Evolutionary conservation across 1,140 invertebrate species (phyloP).

Genomic region (Notospermus geniculatus): DNA sequence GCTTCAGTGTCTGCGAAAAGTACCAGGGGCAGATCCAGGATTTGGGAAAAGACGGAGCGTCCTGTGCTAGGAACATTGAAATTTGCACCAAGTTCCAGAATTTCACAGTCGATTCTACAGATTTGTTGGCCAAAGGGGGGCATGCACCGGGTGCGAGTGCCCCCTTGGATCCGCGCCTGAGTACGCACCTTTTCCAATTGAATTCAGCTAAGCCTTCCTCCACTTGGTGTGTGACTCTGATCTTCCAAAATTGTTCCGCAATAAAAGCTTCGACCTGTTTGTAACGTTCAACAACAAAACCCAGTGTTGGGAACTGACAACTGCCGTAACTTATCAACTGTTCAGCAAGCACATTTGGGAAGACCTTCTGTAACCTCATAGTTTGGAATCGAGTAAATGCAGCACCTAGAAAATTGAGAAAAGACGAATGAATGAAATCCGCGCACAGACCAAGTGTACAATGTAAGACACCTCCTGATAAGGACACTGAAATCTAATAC

Average conservation of each 20-base stretch:
- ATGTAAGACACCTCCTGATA: too few relatives aligned
- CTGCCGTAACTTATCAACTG: slow-evolving; percentile 96
- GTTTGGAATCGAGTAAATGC: slow-evolving; percentile 99
- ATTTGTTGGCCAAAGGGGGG: too few relatives aligned
- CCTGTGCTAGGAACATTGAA: too few relatives aligned
- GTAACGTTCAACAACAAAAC: slow-evolving; percentile 98
- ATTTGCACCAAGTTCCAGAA: background rate
- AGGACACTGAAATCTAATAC: too few relatives aligned
- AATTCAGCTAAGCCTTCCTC: slow-evolving; percentile 67
- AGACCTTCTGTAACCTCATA: slow-evolving; percentile 79
- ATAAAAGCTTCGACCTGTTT: slow-evolving; percentile 98
- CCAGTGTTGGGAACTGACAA: slow-evolving; percentile 98
- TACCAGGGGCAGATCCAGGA: too few relatives aligned
- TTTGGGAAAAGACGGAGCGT: too few relatives aligned
- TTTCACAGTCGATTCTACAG: too few relatives aligned
- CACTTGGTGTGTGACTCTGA: slow-evolving; percentile 71
- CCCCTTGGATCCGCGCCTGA: too few relatives aligned
- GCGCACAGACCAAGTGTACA: too few relatives aligned
- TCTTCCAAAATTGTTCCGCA: slow-evolving; percentile 94
- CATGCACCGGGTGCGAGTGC: too few relatives aligned
- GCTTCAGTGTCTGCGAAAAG: too few relatives aligned
- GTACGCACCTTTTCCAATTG: slow-evolving; percentile 69
- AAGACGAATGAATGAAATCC: too few relatives aligned
- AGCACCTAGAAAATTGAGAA: slow-evolving; percentile 68
- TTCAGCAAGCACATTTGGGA: slow-evolving; percentile 69